Evolutionary conservation across 2,888 invertebrate genomes (phyloP).

Genomic region (Cheilosia urbana): DNA sequence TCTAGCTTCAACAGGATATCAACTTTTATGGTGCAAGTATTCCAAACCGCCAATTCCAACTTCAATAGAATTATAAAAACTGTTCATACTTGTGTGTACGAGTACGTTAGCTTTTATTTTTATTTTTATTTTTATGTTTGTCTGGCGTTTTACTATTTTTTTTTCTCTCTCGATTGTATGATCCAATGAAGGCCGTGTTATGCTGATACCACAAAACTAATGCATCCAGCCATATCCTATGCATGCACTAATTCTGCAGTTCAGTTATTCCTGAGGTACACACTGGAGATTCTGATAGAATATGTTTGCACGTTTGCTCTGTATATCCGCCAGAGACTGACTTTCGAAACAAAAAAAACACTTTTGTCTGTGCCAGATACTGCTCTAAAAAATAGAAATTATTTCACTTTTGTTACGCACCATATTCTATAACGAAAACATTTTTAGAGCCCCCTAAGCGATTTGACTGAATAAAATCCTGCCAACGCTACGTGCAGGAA

Average conservation of each 20-base stretch:
- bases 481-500: neutral
- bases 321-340: neutral
- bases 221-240: neutral
- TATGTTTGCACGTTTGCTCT: neutral
- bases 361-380: neutral
- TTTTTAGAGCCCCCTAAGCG: neutral
- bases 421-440: neutral
- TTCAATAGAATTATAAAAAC: conserved; percentile 1
- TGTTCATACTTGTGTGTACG: too few relatives aligned
- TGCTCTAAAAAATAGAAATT: neutral
- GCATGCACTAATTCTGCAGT: neutral
- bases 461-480: neutral
- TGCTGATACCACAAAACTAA: neutral
- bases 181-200: neutral
- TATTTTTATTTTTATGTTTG: neutral
- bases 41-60: conserved; percentile 3
- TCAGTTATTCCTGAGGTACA: neutral
- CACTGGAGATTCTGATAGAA: neutral
- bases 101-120: neutral
- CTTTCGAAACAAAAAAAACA: neutral
- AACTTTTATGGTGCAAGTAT: conserved; percentile 6
- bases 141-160: neutral
- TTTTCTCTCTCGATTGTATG: neutral
- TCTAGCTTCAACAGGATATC: neutral
- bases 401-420: conserved; percentile 3